A percentile compares a stretch with the other conserved stretches of the same genome.
These are phyloP conservation scores for Trissolcus japonicus DNA, from an alignment of 2,888 invertebrate genomes.

Conservation along the genomic window DNA sequence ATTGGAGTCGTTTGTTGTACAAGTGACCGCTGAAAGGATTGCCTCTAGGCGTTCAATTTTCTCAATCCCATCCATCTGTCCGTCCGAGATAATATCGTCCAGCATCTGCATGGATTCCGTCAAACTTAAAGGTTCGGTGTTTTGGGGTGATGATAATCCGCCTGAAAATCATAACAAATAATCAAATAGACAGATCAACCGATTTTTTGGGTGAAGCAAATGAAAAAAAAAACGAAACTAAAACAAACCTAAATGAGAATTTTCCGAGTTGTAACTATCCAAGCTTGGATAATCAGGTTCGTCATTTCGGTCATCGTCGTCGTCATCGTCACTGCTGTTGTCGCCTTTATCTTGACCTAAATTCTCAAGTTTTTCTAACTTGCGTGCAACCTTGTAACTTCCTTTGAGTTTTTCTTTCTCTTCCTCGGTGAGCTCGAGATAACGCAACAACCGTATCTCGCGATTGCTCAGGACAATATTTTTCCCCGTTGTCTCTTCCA, in stretches of 20 bases:
- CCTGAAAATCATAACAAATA: constrained; percentile 56
- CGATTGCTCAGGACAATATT: constrained; percentile 94
- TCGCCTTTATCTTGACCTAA: constrained; percentile 85
- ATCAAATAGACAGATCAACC: too few species aligned
- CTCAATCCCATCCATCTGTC: constrained; percentile 88
- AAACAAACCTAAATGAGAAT: constrained; percentile 77
- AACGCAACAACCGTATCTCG: constrained; percentile 91
- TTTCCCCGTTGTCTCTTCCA: constrained; percentile 86
- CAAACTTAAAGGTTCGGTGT: constrained; percentile 87
- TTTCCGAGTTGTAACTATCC: constrained; percentile 88
- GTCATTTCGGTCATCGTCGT: constrained; percentile 81
- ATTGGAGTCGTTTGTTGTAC: constrained; percentile 80
- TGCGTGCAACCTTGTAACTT: constrained; percentile 91
- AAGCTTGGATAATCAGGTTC: constrained; percentile 85
- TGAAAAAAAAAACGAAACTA: too few species aligned
- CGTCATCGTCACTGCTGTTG: constrained; percentile 84
- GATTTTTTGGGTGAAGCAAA: too few species aligned
- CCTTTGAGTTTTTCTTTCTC: constrained; percentile 94
- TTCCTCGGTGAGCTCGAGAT: constrained; percentile 93
- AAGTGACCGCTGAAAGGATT: constrained; percentile 87
- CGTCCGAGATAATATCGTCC: constrained; percentile 89
- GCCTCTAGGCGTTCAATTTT: constrained; percentile 92
- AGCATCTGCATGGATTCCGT: constrained; percentile 94
- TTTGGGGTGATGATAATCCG: constrained; percentile 84
- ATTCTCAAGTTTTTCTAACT: constrained; percentile 91